These are phyloP conservation scores for Poecilia velifera DNA, from an alignment of 2,797 vertebrate genomes.

Conservation along the genomic window DNA sequence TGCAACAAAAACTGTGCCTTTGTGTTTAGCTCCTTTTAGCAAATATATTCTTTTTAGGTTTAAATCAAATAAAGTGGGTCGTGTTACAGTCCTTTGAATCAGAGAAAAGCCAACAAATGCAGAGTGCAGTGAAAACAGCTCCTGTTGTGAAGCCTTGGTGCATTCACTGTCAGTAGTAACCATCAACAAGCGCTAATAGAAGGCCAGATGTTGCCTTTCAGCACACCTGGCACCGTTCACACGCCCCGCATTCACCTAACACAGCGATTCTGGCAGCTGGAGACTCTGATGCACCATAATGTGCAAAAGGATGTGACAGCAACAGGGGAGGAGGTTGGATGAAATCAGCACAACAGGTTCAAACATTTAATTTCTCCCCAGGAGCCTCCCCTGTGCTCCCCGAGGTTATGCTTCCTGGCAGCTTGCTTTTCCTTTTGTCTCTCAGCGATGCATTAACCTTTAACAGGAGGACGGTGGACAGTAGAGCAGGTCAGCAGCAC, in stretches of 20 bases:
- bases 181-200: slow-evolving; percentile 41
- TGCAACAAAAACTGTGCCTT: neutral
- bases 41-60: neutral
- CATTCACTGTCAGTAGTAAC: slow-evolving; percentile 42
- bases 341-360: slow-evolving; percentile 33
- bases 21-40: neutral
- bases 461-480: slow-evolving; percentile 24
- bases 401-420: slow-evolving; percentile 34
- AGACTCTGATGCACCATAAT: slow-evolving; percentile 22
- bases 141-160: slow-evolving; percentile 4
- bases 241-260: slow-evolving; percentile 26
- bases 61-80: neutral
- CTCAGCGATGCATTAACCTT: slow-evolving; percentile 12
- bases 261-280: slow-evolving; percentile 3
- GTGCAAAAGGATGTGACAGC: slow-evolving; percentile 33
- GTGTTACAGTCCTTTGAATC: neutral
- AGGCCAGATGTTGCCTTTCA: slow-evolving; percentile 37
- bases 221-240: slow-evolving; percentile 35
- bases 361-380: slow-evolving; percentile 39
- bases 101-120: neutral
- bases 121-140: neutral
- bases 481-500: slow-evolving; percentile 32
- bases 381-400: slow-evolving; percentile 16
- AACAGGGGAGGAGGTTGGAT: slow-evolving; percentile 16
- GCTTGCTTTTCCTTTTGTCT: slow-evolving; percentile 33